Percentiles rank a stretch among this genome's conserved stretches.
These are phyloP conservation scores for Agelaius phoeniceus DNA, from an alignment of 2,113 vertebrate species.

Conservation along the genomic window DNA sequence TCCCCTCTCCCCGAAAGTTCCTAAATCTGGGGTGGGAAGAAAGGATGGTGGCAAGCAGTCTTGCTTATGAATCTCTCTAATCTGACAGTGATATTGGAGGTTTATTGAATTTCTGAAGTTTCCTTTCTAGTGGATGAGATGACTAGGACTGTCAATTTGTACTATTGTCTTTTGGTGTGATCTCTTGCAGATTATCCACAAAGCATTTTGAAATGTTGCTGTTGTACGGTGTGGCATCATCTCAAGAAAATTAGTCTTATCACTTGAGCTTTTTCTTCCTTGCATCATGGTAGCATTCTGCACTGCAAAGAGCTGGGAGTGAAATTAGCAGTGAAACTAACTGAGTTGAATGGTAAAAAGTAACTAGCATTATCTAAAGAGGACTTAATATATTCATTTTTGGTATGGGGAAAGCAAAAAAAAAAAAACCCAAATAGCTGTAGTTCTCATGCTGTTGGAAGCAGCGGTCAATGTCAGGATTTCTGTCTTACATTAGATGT, in stretches of 20 bases:
- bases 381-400: not conserved
- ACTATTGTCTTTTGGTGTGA: not conserved
- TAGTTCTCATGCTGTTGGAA: not conserved
- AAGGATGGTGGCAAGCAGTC: not conserved
- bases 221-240: not conserved
- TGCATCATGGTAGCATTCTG: not conserved
- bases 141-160: not conserved
- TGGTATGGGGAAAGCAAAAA: not conserved
- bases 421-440: not conserved
- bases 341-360: not conserved
- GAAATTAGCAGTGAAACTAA: not conserved
- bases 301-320: not conserved
- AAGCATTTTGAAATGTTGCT: not conserved
- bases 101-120: not conserved
- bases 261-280: not conserved
- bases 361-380: not conserved
- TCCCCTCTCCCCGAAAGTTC: accelerated
- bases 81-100: not conserved
- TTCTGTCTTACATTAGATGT: not conserved
- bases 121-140: not conserved
- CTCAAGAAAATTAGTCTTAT: not conserved
- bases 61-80: not conserved
- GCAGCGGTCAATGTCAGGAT: not conserved
- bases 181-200: not conserved
- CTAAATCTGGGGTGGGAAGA: accelerated